phyloP scores from a whole-genome alignment of 1,140 invertebrate genomes.

The Ostrea denselamellosa region DNA sequence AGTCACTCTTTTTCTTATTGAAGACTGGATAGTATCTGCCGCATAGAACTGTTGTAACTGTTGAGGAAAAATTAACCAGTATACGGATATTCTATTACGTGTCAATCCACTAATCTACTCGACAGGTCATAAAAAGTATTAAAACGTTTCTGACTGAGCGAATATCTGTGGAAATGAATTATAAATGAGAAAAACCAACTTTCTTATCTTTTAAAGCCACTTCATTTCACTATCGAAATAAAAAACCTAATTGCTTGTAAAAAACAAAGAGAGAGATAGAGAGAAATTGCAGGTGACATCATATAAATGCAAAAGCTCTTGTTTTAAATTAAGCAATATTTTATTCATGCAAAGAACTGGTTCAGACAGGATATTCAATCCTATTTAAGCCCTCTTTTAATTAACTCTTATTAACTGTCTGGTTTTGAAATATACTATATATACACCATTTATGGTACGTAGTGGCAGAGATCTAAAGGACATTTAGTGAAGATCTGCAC shows the following conservation, averaged over 20 bases:
- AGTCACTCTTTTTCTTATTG: no score
- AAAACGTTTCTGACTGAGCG: background rate
- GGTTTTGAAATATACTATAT: background rate
- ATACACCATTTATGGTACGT: no score
- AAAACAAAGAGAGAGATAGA: background rate
- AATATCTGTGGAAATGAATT: background rate
- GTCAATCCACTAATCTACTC: background rate
- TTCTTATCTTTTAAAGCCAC: slow-evolving; percentile 21
- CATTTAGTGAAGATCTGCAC: no score
- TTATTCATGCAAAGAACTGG: background rate
- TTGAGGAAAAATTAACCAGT: no score
- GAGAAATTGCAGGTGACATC: background rate
- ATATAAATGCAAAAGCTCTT: background rate
- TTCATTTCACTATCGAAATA: background rate
- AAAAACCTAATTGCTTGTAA: slow-evolving; percentile 7
- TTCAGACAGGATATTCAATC: no score
- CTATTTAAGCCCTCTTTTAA: no score
- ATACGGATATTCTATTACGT: no score
- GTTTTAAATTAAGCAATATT: no score
- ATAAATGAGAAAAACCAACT: background rate
- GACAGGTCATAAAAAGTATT: background rate
- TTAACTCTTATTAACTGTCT: background rate
- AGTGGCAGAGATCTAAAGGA: no score
- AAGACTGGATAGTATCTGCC: no score
- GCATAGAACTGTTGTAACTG: no score